These are phyloP conservation scores for Mizuhopecten yessoensis DNA, from an alignment of 1,140 invertebrate genomes.

Conservation along the genomic window DNA sequence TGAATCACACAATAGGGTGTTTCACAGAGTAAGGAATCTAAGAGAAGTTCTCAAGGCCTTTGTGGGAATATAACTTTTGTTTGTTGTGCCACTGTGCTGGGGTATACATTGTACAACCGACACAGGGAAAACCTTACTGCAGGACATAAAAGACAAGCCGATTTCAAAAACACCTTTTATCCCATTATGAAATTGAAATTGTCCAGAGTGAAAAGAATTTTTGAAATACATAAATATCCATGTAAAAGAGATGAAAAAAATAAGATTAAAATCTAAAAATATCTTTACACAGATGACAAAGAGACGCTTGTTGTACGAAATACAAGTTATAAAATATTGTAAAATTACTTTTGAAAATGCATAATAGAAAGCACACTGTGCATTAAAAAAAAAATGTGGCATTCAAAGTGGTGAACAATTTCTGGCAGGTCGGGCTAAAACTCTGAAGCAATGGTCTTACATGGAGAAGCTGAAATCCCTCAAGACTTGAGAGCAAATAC, in stretches of 20 bases:
- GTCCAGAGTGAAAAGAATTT: background rate
- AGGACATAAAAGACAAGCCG: background rate
- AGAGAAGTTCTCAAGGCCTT: conserved; percentile 32
- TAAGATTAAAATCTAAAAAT: background rate
- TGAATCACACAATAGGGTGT: conserved; percentile 8
- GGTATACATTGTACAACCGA: conserved; percentile 8
- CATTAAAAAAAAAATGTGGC: background rate
- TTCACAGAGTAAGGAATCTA: conserved; percentile 7
- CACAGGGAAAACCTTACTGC: background rate
- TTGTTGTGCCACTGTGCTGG: background rate
- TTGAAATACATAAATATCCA: conserved; percentile 29
- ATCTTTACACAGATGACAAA: background rate
- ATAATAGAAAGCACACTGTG: background rate
- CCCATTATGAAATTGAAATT: conserved; percentile 18
- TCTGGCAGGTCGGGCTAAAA: background rate
- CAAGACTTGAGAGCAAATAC: conserved; percentile 45
- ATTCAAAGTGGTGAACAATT: conserved; percentile 7
- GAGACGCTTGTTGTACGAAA: background rate
- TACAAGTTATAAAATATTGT: conserved; percentile 21
- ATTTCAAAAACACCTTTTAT: conserved; percentile 34
- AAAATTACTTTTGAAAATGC: background rate
- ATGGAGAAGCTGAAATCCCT: conserved; percentile 34
- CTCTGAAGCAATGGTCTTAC: background rate
- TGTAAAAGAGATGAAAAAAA: background rate
- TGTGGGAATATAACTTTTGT: conserved; percentile 23